phyloP scores from a whole-genome alignment of 2,888 invertebrate genomes.

The Papilio protenor region DNA sequence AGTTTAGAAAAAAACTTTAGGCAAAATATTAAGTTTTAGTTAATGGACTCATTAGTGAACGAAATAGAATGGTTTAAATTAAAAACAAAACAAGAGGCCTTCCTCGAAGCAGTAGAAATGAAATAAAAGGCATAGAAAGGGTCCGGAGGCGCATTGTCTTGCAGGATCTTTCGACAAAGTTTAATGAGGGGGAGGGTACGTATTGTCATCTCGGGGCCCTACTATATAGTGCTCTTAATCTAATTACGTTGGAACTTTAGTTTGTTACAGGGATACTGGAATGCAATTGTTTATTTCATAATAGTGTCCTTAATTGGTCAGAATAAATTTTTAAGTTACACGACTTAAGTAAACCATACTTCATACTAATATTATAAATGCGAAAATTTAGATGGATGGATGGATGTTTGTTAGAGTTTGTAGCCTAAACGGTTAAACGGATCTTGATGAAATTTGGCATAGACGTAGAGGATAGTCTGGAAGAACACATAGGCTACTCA shows the following conservation, averaged over 20 bases:
- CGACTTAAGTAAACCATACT: too few species aligned
- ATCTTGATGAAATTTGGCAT: too few species aligned
- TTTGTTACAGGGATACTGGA: background rate
- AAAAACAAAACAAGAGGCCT: slow-evolving; percentile 19
- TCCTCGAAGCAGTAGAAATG: slow-evolving; percentile 28
- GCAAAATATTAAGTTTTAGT: background rate
- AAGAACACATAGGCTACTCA: too few species aligned
- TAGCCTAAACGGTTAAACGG: too few species aligned
- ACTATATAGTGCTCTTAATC: slow-evolving; percentile 16
- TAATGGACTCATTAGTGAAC: background rate
- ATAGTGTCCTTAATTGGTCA: background rate
- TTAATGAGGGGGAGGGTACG: slow-evolving; percentile 39
- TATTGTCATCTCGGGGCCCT: slow-evolving; percentile 32
- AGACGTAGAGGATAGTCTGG: too few species aligned
- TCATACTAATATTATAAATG: too few species aligned
- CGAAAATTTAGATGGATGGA: too few species aligned
- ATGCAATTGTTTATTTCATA: slow-evolving; percentile 5
- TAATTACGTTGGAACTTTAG: slow-evolving; percentile 33
- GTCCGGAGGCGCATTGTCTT: slow-evolving; percentile 38
- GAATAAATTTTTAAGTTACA: background rate
- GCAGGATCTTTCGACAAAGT: slow-evolving; percentile 32
- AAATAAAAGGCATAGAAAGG: slow-evolving; percentile 41
- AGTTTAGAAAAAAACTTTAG: background rate
- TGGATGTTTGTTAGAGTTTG: too few species aligned
- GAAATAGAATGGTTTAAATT: slow-evolving; percentile 16